Conservation (phyloP, 1,140 invertebrate genomes). For the Drosophila orena region DNA sequence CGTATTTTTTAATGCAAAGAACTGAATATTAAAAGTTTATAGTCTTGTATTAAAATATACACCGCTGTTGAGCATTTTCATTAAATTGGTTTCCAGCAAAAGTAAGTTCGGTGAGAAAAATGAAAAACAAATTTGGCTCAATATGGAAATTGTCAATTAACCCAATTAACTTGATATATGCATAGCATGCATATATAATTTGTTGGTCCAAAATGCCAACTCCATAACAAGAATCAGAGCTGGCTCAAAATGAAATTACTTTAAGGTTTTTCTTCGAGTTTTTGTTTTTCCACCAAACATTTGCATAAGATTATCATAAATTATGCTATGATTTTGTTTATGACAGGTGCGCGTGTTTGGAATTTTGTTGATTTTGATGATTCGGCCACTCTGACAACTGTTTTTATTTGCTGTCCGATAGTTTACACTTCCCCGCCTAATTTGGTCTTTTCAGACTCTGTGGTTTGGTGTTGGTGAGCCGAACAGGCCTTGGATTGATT, state of each 20-base stretch:
- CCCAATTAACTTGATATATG: constrained; percentile 79
- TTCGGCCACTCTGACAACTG: constrained; percentile 39
- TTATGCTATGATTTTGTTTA: constrained; percentile 71
- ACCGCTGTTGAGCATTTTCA: not conserved
- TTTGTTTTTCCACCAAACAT: constrained; percentile 37
- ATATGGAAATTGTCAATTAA: constrained; percentile 60
- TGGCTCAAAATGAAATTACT: constrained; percentile 17
- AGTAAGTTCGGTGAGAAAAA: constrained; percentile 9
- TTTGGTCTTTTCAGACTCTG: constrained; percentile 15
- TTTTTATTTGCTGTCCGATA: constrained; percentile 55
- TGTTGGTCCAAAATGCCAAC: constrained; percentile 22
- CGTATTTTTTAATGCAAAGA: no score
- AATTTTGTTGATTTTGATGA: constrained; percentile 25
- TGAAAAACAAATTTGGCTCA: constrained; percentile 40
- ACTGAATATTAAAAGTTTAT: no score
- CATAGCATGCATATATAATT: constrained; percentile 75
- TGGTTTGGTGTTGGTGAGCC: constrained; percentile 10
- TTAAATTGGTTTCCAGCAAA: constrained; percentile 18
- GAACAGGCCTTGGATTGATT: constrained; percentile 40
- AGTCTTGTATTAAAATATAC: no score
- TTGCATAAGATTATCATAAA: constrained; percentile 73
- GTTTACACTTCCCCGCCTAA: constrained; percentile 40
- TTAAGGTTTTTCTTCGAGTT: constrained; percentile 40
- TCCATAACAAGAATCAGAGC: constrained; percentile 11
- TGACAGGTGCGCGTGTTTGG: constrained; percentile 61